Conservation (phyloP, 1,140 invertebrate species). For the Saccostrea echinata region DNA sequence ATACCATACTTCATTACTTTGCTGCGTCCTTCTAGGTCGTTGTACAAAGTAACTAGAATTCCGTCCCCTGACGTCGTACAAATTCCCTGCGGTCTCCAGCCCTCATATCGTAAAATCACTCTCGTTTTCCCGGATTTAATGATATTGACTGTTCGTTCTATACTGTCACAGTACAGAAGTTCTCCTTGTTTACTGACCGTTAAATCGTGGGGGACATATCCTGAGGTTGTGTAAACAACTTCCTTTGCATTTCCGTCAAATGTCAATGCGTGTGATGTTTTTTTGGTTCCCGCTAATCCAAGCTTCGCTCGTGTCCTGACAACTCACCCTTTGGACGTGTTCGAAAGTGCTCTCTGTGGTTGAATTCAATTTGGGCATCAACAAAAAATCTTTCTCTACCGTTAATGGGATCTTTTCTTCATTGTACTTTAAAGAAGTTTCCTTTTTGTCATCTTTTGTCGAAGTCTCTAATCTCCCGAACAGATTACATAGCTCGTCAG, state of each 20-base stretch:
- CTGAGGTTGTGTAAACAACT: neutral
- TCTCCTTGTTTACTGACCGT: neutral
- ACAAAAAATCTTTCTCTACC: neutral
- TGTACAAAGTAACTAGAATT: neutral
- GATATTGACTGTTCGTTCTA: neutral
- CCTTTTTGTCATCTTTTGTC: neutral
- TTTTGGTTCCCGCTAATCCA: neutral
- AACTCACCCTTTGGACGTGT: neutral
- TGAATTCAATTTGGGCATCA: neutral
- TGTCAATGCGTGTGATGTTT: neutral
- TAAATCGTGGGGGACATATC: neutral
- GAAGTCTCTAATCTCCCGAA: neutral
- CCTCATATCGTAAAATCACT: neutral
- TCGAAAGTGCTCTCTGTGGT: neutral
- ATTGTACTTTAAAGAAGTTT: neutral
- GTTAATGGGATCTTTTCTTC: neutral
- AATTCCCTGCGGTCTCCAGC: neutral
- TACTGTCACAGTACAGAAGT: slow-evolving; percentile 1
- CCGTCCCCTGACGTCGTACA: neutral
- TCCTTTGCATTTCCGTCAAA: neutral
- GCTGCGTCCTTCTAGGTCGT: neutral
- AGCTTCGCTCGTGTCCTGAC: neutral
- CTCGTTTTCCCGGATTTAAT: neutral
- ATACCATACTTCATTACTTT: slow-evolving; percentile 7
- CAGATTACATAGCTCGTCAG: neutral